Evolutionary conservation across 2,888 invertebrate genomes (phyloP), one percentile per base, ranked within the genome.

Genomic region (Caenorhabditis macrosperma): DNA sequence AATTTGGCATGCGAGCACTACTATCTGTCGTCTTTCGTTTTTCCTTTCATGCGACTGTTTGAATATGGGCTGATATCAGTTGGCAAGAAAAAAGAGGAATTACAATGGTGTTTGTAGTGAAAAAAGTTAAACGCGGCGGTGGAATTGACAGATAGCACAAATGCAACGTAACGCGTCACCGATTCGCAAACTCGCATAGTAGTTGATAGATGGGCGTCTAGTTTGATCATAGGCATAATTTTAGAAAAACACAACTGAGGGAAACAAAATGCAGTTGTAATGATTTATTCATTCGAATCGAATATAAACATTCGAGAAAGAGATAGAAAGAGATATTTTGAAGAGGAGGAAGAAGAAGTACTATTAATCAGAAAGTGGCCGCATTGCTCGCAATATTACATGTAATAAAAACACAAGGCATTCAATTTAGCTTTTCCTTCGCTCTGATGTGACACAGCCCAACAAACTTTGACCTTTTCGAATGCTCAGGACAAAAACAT

Each of bases 21-120:
- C 52, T 75, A 59, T 59, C 52, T 38, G 15, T 48, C 41, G 20
- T 71, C 54, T 20, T 71, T 30, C 35, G 30, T 75, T 75, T 74
- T 64, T 54, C 50, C 38, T 68, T 67, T 69, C 69, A 63, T 68
- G 55, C 63, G 68, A 77, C 63, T 63, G 69, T 63, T 68, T 69
- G 57, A 69, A 35, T 57, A 69, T 64, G 77, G 57, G 57, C 68
- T 63, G 60, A 61, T 67, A 66, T 67, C 60, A 75, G 67, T 50
- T 28, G 72, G 54, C 61, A 63, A 69, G 22, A 72, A 59, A 66
- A 52, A 66, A 54, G 61, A 28, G 48, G 64, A 74, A 64, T 74
- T 74, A 64, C 74, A 74, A n/a, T 24, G 59, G 55, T 59, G 59
- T 64, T 64, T 59, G 48, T 66, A 64, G 48, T 64, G 59, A 64